Conservation (phyloP, 2,113 vertebrate species). For the Tonatia bakeri region DNA sequence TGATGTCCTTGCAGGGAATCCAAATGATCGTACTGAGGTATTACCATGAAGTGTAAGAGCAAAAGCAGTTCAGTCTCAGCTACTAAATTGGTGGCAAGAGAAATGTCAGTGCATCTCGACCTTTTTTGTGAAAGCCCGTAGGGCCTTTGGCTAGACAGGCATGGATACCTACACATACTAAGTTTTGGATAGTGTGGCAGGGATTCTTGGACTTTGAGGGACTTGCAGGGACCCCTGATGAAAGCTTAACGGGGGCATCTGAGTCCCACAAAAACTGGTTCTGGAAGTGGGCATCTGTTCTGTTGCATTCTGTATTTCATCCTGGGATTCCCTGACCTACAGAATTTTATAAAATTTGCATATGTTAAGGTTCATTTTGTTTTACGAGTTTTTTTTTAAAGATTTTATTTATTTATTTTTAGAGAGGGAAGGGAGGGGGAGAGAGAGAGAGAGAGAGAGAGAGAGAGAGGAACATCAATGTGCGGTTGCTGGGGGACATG, state of each 20-base stretch:
- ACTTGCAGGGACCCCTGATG: background rate
- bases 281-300: background rate
- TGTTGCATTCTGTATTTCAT: background rate
- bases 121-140: background rate
- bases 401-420: too few species aligned
- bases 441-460: too few species aligned
- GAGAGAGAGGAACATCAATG: too few species aligned
- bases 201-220: background rate
- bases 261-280: background rate
- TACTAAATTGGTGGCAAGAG: background rate
- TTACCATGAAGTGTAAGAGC: background rate
- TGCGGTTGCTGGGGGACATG: too few species aligned
- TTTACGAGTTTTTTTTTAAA: background rate
- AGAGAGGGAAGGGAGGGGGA: too few species aligned
- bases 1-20: background rate
- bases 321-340: background rate
- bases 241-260: background rate
- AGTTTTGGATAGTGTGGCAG: background rate
- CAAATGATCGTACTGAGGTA: background rate
- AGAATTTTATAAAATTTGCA: background rate
- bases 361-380: background rate
- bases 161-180: background rate
- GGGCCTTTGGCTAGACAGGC: background rate
- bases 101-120: background rate
- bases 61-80: background rate